Evolutionary conservation across 2,888 invertebrate species (phyloP), one percentile per base, ranked within the genome.

Genomic region (Eupelmus urozonus): DNA sequence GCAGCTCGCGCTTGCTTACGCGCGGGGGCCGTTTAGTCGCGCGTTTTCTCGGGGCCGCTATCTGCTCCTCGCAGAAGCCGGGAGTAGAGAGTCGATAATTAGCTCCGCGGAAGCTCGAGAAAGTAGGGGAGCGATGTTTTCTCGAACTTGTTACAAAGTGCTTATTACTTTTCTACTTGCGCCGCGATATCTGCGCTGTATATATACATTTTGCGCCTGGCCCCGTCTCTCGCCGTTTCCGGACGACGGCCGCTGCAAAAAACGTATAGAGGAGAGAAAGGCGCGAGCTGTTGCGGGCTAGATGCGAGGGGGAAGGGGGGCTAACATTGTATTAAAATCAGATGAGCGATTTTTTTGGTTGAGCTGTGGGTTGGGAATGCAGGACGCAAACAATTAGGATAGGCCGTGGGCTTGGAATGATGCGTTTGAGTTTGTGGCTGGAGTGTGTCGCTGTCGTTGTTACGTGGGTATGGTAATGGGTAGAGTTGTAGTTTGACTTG

Each of bases 241-340:
- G 60, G 51, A 23, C 7, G 45, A 45, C 42, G 16, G 16, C 11
- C n/a, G 60, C 40, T 0, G 29, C 29, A 57, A 42, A 45, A 53
- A 66, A 34, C 2, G n/a, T n/a, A 29, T 7, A 11, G 45, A 27
- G 53, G 59, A 65, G 75, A 70, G 65, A 76, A 66, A 72, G 71
- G 72, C 55, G 59, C 63, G 63, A 4, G 20, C 45, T 7, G 55
- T 34, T 18, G 70, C 27, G 25, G 7, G 51, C n/a, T n/a, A n/a
- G n/a, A n/a, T n/a, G n/a, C n/a, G n/a, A n/a, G n/a, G n/a, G n/a
- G n/a, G n/a, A n/a, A n/a, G n/a, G 18, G n/a, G 29, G 13, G 16
- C 3, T 53, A 59, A 79, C 79, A 79, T 79, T 79, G 79, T 79
- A 79, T 79, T 71, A 59, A 79, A 79, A 79, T 79, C 55, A 79